These are phyloP conservation scores for Pseudomyrmex dendroicus DNA, from an alignment of 1,140 invertebrate genomes.

Conservation along the genomic window DNA sequence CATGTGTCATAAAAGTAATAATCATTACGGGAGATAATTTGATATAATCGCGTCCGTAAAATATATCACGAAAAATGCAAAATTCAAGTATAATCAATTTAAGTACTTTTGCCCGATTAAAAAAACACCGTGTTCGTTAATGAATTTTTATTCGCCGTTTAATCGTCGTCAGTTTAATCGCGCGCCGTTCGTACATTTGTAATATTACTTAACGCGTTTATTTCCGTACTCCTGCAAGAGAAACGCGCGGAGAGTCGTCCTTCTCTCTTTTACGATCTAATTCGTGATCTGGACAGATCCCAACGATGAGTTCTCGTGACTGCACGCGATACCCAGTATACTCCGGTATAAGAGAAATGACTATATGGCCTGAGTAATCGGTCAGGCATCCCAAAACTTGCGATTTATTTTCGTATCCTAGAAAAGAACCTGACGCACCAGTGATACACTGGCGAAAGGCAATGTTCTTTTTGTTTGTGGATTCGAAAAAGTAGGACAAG, in stretches of 20 bases:
- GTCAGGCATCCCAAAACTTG: constrained; percentile 75
- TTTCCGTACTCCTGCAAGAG: constrained; percentile 71
- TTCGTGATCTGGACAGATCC: constrained; percentile 76
- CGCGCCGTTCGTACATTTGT: constrained; percentile 49
- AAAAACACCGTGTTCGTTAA: not conserved
- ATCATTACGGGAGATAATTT: no score
- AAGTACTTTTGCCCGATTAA: not conserved
- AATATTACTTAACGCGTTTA: constrained; percentile 72
- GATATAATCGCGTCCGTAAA: no score
- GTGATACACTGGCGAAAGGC: constrained; percentile 55
- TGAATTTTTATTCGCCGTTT: constrained; percentile 22
- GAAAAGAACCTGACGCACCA: constrained; percentile 68
- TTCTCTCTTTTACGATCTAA: constrained; percentile 72
- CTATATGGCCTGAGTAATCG: constrained; percentile 77
- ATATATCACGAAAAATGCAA: no score
- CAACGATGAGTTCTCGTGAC: constrained; percentile 72
- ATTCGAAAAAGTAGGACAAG: constrained; percentile 31
- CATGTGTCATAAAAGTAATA: no score
- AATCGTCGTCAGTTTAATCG: constrained; percentile 13
- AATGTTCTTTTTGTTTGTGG: not conserved
- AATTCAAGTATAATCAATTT: not conserved
- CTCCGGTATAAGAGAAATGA: constrained; percentile 77
- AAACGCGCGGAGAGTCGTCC: constrained; percentile 41
- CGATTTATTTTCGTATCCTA: constrained; percentile 74
- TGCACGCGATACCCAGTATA: constrained; percentile 67